A percentile compares a stretch with the other conserved stretches of the same genome.
phyloP scores from a whole-genome alignment of 2,113 vertebrate species.

The Amazona guildingii region DNA sequence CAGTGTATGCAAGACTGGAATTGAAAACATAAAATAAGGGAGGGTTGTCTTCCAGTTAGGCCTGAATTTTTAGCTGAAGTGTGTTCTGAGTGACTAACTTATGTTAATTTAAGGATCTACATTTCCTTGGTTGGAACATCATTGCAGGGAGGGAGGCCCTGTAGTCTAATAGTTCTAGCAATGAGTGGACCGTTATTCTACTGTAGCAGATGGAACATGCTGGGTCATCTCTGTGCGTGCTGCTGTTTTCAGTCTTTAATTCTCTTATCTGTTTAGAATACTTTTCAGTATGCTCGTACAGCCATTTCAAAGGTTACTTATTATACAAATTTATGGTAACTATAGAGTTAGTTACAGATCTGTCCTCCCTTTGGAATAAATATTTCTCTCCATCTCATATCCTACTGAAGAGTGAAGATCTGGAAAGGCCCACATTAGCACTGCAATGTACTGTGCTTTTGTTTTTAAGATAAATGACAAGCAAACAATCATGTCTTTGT shows the following conservation, averaged over 20 bases:
- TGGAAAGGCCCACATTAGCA: slow-evolving; percentile 4
- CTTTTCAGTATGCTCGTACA: neutral
- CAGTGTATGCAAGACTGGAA: neutral
- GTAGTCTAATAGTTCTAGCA: neutral
- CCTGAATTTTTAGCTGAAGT: neutral
- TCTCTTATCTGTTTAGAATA: neutral
- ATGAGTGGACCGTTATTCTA: neutral
- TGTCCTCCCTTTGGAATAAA: neutral
- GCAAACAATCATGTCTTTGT: slow-evolving; percentile 71
- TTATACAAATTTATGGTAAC: slow-evolving; percentile 37
- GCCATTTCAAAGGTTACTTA: slow-evolving; percentile 13
- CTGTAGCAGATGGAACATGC: neutral
- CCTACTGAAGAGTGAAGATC: neutral
- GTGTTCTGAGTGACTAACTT: neutral
- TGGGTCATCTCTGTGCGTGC: neutral
- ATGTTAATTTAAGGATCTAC: neutral
- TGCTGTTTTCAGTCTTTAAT: neutral
- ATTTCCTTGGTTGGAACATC: neutral
- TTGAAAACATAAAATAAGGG: neutral
- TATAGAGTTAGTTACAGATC: neutral
- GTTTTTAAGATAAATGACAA: slow-evolving; percentile 60
- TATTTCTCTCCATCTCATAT: neutral
- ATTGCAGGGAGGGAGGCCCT: neutral
- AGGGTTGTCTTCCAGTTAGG: neutral
- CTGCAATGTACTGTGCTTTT: slow-evolving; percentile 14